Base-by-base conservation (phyloP, 2,888 invertebrate species). In the Drosophila testacea region DNA sequence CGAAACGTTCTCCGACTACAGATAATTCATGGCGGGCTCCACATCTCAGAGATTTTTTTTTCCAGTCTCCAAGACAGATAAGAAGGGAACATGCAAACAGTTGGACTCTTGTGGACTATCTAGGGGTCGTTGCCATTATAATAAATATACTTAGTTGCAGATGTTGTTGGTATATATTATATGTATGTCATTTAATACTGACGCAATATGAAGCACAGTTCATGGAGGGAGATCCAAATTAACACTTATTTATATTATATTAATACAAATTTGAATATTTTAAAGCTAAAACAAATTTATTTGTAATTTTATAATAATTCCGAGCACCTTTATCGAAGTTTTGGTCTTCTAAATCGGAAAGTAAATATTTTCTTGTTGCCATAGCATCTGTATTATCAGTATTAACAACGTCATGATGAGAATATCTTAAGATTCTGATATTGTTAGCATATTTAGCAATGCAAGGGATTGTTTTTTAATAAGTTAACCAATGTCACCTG, bases 1-100 rank as follows among this genome's bases (percentile, higher is more conserved):
- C 16, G 13, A 56, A 36, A 46, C 27, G 2, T 36, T 34, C 46
- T 36, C 42, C 11, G 30, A 1, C 44, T 42, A 2, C 6, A 60
- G 73, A 72, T 71, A 56, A 60, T 66, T 59, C 77, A 28, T 41
- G 61, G 73, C 66, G 73, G 77, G 54, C 73, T 41, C 9, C 13
- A 13, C 16, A 55, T 44, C 63, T 57, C 38, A 39, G 52, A 52
- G 60, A 34, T 42, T 34, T 39, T 36, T 36, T 28, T 6, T 22
- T 22, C 16, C 10, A 48, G 47, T 16, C 16, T 32, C 2, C 5
- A 9, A 10, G 9, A 16, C 10, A 56, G 65, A 73, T 75, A 76
- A 56, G 30, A 60, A 48, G 32, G n/a, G 34, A 71, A 39, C 57
- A 65, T 48, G 48, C 73, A 59, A 66, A 41, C 39, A 38, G 56